These are phyloP conservation scores for Spodoptera frugiperda DNA, from an alignment of 1,140 invertebrate genomes.

Conservation along the genomic window DNA sequence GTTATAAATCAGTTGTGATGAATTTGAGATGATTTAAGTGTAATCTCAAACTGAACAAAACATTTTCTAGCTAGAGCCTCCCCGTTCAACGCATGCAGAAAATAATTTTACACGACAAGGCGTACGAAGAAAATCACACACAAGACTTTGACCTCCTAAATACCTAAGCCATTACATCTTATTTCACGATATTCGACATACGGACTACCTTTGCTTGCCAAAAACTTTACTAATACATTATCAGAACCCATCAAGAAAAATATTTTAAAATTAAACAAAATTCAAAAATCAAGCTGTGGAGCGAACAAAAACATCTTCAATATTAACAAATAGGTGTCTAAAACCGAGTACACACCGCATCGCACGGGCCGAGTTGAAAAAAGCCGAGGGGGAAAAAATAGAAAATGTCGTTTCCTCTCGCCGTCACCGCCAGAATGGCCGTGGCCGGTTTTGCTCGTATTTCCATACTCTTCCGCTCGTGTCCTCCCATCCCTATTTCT, in stretches of 20 bases:
- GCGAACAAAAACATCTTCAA: conserved; percentile 39
- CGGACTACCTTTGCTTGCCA: neutral
- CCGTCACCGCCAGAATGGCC: conserved; percentile 79
- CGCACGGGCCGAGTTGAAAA: conserved; percentile 53
- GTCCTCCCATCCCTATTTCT: conserved; percentile 69
- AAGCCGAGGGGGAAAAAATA: conserved; percentile 68
- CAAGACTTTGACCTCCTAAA: no score
- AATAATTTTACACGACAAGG: no score
- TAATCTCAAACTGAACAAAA: no score
- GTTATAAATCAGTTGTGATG: no score
- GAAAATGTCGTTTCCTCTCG: conserved; percentile 76
- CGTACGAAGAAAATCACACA: no score
- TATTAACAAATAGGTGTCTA: conserved; percentile 51
- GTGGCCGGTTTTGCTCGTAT: conserved; percentile 71
- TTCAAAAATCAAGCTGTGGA: conserved; percentile 25
- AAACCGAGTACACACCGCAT: conserved; percentile 54
- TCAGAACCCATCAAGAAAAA: neutral
- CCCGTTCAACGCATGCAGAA: no score
- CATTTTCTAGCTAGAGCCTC: no score
- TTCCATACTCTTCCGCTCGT: conserved; percentile 69
- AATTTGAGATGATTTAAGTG: no score
- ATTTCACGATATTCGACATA: no score
- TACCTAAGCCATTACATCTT: neutral
- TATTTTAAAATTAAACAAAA: conserved; percentile 6
- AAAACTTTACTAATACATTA: neutral